phyloP scores from a whole-genome alignment of 2,888 invertebrate species.

The Toxonevra muliebris region DNA sequence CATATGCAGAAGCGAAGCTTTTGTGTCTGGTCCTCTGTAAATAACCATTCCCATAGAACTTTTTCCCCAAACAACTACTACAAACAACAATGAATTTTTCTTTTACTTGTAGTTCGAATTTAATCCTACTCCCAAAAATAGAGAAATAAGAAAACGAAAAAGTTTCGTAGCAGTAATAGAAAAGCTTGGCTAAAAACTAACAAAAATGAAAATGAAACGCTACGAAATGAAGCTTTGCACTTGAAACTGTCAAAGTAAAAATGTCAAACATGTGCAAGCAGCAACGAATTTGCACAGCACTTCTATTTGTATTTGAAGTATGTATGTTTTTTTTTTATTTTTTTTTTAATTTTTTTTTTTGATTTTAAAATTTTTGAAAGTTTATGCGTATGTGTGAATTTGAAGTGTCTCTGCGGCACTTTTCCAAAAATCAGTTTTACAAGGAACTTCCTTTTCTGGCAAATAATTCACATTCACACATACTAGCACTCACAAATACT shows the following conservation, averaged over 20 bases:
- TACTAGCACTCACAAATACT: too few species aligned
- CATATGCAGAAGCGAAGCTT: too few species aligned
- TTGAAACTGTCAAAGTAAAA: conserved; percentile 16
- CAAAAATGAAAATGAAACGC: neutral
- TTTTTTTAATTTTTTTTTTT: too few species aligned
- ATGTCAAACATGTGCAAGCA: neutral
- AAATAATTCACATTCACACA: conserved; percentile 36
- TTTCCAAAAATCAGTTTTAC: conserved; percentile 20
- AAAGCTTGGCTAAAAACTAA: neutral
- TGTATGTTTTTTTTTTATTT: conserved; percentile 1
- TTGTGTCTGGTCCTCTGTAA: too few species aligned
- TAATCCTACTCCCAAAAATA: too few species aligned
- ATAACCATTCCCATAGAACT: too few species aligned
- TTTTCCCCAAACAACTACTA: too few species aligned
- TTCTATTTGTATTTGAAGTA: neutral
- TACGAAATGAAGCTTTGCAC: conserved; percentile 1
- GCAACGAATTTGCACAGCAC: neutral
- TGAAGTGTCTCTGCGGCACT: conserved; percentile 17
- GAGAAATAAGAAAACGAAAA: neutral
- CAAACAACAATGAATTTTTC: too few species aligned
- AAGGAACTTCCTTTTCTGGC: conserved; percentile 36
- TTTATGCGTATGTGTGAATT: conserved; percentile 1
- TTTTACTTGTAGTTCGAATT: too few species aligned
- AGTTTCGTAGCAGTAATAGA: neutral
- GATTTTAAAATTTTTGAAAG: too few species aligned